phyloP scores from a whole-genome alignment of 2,888 invertebrate genomes.

The Andricus curvator region DNA sequence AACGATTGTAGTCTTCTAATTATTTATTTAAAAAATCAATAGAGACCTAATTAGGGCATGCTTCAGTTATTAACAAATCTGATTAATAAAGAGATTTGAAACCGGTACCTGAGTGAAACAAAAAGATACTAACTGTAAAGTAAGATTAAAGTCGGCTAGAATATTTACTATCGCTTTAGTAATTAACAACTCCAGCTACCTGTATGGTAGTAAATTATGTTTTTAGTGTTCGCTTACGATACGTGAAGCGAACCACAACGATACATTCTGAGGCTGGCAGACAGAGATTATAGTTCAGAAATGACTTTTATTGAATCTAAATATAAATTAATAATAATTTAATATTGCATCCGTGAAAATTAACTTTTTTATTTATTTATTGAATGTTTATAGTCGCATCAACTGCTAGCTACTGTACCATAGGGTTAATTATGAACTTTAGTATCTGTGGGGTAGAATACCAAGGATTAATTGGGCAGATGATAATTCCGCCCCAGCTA shows the following conservation, averaged over 20 bases:
- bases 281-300: background rate
- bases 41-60: background rate
- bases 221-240: background rate
- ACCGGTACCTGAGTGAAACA: background rate
- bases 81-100: background rate
- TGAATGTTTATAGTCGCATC: no score
- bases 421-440: no score
- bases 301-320: background rate
- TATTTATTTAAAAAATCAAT: background rate
- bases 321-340: background rate
- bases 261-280: background rate
- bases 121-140: background rate
- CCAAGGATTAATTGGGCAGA: no score
- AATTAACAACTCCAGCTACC: constrained; percentile 26
- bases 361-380: no score
- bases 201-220: constrained; percentile 9
- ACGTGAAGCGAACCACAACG: background rate
- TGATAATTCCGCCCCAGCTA: no score
- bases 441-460: no score
- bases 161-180: constrained; percentile 25
- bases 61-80: background rate
- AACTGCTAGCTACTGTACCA: no score
- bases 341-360: no score
- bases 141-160: background rate
- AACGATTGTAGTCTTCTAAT: no score